Evolutionary conservation across 2,888 invertebrate genomes (phyloP).

Genomic region (Cataglyphis altisquamis): DNA sequence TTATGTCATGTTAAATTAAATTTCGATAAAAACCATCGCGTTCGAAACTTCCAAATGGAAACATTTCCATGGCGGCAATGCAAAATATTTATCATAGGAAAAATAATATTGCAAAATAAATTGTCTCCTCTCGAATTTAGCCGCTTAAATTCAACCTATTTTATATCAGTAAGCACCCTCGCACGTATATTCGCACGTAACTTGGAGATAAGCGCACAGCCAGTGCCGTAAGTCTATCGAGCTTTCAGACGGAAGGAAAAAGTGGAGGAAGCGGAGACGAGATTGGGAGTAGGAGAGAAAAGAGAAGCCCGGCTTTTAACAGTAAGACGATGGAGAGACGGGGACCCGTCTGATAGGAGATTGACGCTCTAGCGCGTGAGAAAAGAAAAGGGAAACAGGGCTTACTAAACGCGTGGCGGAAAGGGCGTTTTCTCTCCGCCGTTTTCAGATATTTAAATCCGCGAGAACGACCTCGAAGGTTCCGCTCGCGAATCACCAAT

Average conservation of each 20-base stretch:
- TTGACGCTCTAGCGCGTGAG: conserved; percentile 64
- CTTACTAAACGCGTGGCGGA: conserved; percentile 65
- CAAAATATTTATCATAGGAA: background rate
- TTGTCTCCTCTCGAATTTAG: conserved; percentile 18
- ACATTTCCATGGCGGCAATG: background rate
- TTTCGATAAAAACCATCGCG: background rate
- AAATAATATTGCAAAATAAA: conserved; percentile 1
- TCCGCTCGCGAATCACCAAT: conserved; percentile 50
- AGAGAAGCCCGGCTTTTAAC: conserved; percentile 67
- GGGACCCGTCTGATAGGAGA: conserved; percentile 70
- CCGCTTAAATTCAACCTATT: conserved; percentile 36
- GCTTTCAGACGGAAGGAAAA: conserved; percentile 52
- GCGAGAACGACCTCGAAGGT: conserved; percentile 68
- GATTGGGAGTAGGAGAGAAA: conserved; percentile 55
- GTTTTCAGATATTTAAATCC: conserved; percentile 80
- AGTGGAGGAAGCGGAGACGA: conserved; percentile 53
- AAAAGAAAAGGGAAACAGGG: conserved; percentile 50
- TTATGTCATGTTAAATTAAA: background rate
- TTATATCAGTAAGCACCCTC: conserved; percentile 45
- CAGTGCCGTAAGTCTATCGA: conserved; percentile 50
- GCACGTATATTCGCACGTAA: conserved; percentile 43
- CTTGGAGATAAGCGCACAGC: conserved; percentile 46
- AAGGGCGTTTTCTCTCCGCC: conserved; percentile 41
- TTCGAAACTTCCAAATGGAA: background rate
- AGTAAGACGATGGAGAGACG: conserved; percentile 66